Evolutionary conservation across 2,888 invertebrate species (phyloP), one percentile per base, ranked within the genome.

Genomic region (Abrostola triplasia): DNA sequence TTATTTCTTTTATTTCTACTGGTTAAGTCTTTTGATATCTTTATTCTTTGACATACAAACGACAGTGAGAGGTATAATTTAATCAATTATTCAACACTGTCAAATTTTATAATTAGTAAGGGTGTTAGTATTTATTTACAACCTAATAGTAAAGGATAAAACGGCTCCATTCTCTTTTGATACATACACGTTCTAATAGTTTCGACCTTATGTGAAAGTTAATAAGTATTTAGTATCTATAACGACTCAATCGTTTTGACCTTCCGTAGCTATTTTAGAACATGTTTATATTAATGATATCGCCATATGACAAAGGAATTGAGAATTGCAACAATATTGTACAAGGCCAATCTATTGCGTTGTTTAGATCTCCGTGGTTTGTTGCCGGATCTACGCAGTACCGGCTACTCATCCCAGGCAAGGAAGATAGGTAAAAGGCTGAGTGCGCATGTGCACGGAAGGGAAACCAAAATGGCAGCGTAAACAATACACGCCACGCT

Each of bases 381-480:
- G 67, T 54, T 59, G 53, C 52, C 71, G 67, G 64, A 70, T 62
- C 53, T 73, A 68, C 66, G 74, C 71, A 75, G 56, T 64, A 66
- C 50, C 44, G 59, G 55, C 62, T 69, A 60, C 65, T 59, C 66
- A 62, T 72, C 42, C 50, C 51, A 66, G 55, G 55, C 63, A 55
- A 65, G 42, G 56, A 65, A 73, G 61, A 59, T 67, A 73, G 76
- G 67, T 71, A 69, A 64, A 67, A 71, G 40, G 55, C 59, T 60
- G 60, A 84, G 51, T 75, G 86, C 89, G 88, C 90, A 88, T 88
- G 89, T 86, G 86, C 87, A 84, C 66, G 85, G 84, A 81, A 82
- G 82, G 71, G 64, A 64, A 64, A 63, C 64, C 70, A 73, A 76
- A 73, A 73, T 76, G 76, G 67, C 70, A 68, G 53, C 59, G 76